A percentile compares a stretch with the other conserved stretches of the same genome.
Evolutionary conservation across 2,888 invertebrate species (phyloP).

Genomic region (Mongoloraphidia duomilia): DNA sequence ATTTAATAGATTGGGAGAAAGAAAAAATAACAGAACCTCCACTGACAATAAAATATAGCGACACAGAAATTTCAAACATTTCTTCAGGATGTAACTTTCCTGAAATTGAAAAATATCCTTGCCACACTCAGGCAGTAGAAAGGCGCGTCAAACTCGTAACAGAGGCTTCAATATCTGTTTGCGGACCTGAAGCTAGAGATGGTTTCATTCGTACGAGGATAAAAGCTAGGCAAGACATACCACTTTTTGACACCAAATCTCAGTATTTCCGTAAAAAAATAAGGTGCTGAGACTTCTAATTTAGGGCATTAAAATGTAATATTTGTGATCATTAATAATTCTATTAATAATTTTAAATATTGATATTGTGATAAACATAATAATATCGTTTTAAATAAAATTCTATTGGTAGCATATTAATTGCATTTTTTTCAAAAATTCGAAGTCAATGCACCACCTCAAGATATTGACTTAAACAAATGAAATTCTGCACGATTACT

Average conservation of each 20-base stretch:
- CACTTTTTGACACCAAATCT: conserved; percentile 8
- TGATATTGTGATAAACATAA: not conserved
- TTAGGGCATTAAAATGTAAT: not conserved
- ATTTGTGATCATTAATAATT: not conserved
- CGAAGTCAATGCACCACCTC: not conserved
- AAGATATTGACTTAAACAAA: not conserved
- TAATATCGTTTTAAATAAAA: not conserved
- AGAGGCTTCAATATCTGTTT: conserved; percentile 8
- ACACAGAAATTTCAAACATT: conserved; percentile 7
- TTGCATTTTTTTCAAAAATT: not conserved
- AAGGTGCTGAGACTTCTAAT: not conserved
- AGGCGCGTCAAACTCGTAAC: conserved; percentile 13
- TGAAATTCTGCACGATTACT: not conserved
- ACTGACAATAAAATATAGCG: conserved; percentile 4
- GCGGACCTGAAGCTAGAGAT: conserved; percentile 7
- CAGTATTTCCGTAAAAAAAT: conserved; percentile 1
- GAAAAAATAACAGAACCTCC: conserved; percentile 6
- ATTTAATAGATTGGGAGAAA: conserved; percentile 6
- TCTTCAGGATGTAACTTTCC: not conserved
- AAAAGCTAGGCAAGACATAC: conserved; percentile 4
- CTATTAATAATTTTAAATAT: not conserved
- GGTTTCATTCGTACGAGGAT: conserved; percentile 7
- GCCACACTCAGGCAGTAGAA: conserved; percentile 11
- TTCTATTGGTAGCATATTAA: not conserved
- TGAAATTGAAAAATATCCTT: conserved; percentile 7